A percentile compares a stretch with the other conserved stretches of the same genome.
phyloP scores from a whole-genome alignment of 2,888 invertebrate genomes.

The Pomacea canaliculata region DNA sequence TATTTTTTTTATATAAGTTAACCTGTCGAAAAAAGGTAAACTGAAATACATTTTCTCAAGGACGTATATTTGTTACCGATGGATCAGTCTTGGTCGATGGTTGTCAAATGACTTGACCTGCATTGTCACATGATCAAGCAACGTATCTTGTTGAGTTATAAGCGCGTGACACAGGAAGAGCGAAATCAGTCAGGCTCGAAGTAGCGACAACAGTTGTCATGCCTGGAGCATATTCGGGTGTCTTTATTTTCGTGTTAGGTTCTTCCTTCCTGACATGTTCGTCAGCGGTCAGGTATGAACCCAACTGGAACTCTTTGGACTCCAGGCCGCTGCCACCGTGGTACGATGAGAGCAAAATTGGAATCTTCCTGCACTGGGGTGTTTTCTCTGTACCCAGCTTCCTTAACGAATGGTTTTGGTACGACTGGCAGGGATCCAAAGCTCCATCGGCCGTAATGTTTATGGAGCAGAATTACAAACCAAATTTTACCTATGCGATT shows the following conservation, averaged over 20 bases:
- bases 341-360: conserved; percentile 71
- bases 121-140: too few species aligned
- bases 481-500: conserved; percentile 90
- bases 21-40: too few species aligned
- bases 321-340: conserved; percentile 77
- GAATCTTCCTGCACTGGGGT: conserved; percentile 72
- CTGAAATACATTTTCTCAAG: too few species aligned
- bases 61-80: too few species aligned
- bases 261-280: not conserved
- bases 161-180: too few species aligned
- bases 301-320: conserved; percentile 89
- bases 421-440: conserved; percentile 35
- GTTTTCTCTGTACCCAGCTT: conserved; percentile 81
- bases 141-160: too few species aligned
- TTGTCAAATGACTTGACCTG: too few species aligned
- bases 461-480: conserved; percentile 86
- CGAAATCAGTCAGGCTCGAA: not conserved
- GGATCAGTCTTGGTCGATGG: too few species aligned
- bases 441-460: conserved; percentile 72
- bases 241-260: too few species aligned
- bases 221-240: too few species aligned
- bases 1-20: too few species aligned
- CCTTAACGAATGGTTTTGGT: conserved; percentile 73
- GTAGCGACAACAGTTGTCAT: not conserved
- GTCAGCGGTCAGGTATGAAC: conserved; percentile 63